Evolutionary conservation across 2,797 vertebrate species (phyloP).

Genomic region (Falco columbarius): DNA sequence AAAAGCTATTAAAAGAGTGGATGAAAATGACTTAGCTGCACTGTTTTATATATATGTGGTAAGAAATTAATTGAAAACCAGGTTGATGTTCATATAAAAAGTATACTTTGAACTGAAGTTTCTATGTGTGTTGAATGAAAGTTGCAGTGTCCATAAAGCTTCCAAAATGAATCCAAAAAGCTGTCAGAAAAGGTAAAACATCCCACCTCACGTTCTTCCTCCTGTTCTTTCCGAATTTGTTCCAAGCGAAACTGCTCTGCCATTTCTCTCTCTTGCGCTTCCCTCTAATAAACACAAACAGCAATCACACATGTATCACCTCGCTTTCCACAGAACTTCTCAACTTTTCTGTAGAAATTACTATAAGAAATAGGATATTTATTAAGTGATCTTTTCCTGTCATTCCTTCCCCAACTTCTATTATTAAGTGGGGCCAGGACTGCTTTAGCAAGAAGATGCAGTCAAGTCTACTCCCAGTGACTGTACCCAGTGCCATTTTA

Average conservation of each 20-base stretch:
- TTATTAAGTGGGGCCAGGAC: not conserved
- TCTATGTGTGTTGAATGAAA: not conserved
- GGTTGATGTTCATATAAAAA: not conserved
- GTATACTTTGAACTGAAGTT: not conserved
- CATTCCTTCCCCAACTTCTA: not conserved
- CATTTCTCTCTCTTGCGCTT: constrained; percentile 97
- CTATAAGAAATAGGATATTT: not conserved
- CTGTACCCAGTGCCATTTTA: not conserved
- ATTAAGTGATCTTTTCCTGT: not conserved
- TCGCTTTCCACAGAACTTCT: not conserved
- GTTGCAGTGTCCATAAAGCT: not conserved
- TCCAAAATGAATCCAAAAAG: not conserved
- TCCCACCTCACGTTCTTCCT: constrained; percentile 95
- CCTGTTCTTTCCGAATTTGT: constrained; percentile 94
- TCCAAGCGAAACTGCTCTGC: constrained; percentile 96
- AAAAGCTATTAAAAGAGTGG: not conserved
- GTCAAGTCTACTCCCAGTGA: not conserved
- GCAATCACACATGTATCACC: not conserved
- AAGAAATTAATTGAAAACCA: not conserved
- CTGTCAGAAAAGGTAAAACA: not conserved
- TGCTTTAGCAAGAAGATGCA: not conserved
- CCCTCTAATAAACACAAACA: constrained; percentile 83
- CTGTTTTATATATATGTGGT: not conserved
- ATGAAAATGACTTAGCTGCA: not conserved
- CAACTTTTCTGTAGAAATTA: not conserved